Percentiles rank a stretch among this genome's conserved stretches.
phyloP scores from a whole-genome alignment of 2,888 invertebrate genomes.

The Galeruca laticollis region DNA sequence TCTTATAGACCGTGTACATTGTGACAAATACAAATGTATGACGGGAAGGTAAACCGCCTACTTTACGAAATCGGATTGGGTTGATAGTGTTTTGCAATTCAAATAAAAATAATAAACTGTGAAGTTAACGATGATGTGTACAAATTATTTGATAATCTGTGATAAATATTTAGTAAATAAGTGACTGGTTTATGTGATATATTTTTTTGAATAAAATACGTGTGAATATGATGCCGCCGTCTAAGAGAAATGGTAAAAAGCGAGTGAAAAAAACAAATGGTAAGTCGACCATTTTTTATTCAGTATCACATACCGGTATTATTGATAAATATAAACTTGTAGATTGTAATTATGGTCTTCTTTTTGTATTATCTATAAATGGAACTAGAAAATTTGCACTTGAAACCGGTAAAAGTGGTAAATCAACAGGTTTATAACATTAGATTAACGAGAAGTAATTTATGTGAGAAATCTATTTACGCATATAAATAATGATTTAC shows the following conservation, averaged over 20 bases:
- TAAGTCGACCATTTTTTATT: slow-evolving; percentile 49
- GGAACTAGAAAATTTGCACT: too few species aligned
- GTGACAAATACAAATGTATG: slow-evolving; percentile 45
- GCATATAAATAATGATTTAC: too few species aligned
- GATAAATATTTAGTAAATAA: slow-evolving; percentile 29
- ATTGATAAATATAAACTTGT: too few species aligned
- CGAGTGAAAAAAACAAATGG: slow-evolving; percentile 60
- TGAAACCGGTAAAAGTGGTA: too few species aligned
- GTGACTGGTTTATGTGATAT: slow-evolving; percentile 38
- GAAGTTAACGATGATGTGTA: slow-evolving; percentile 32
- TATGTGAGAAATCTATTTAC: background rate
- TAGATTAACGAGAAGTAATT: too few species aligned
- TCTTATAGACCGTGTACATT: slow-evolving; percentile 10
- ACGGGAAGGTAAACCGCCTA: slow-evolving; percentile 52
- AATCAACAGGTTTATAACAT: too few species aligned
- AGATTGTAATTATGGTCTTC: too few species aligned
- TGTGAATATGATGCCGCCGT: slow-evolving; percentile 52
- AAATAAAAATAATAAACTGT: slow-evolving; percentile 4
- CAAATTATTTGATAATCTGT: slow-evolving; percentile 29
- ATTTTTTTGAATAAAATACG: slow-evolving; percentile 4
- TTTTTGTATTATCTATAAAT: too few species aligned
- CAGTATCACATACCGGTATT: too few species aligned
- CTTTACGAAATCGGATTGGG: slow-evolving; percentile 51
- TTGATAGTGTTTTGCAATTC: slow-evolving; percentile 31
- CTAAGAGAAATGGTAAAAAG: slow-evolving; percentile 57